A percentile compares a stretch with the other conserved stretches of the same genome.
Evolutionary conservation across 1,140 invertebrate genomes (phyloP).

Genomic region (Philaenus spumarius): DNA sequence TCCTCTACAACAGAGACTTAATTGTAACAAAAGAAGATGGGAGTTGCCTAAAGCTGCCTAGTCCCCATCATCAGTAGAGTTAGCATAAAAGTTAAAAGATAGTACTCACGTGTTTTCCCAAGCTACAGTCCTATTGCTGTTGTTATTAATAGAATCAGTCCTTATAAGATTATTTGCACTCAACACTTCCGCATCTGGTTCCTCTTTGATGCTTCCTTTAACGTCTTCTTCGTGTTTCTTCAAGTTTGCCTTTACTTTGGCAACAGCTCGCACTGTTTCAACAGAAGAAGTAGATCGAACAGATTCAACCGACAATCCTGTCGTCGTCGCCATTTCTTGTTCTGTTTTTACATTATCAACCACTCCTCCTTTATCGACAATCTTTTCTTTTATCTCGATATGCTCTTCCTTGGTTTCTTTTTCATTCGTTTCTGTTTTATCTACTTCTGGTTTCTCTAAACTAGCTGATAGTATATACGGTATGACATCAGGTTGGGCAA

Average conservation of each 20-base stretch:
- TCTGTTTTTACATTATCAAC: background rate
- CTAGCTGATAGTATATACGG: conserved; percentile 14
- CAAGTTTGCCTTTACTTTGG: background rate
- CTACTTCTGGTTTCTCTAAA: conserved; percentile 3
- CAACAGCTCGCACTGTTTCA: conserved; percentile 15
- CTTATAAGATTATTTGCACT: conserved; percentile 21
- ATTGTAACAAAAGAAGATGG: no score
- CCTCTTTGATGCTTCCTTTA: conserved; percentile 8
- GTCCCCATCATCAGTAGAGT: no score
- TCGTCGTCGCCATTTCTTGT: background rate
- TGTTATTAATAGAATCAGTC: background rate
- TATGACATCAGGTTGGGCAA: conserved; percentile 18
- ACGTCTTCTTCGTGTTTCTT: background rate
- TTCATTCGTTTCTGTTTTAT: background rate
- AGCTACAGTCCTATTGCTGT: conserved; percentile 1
- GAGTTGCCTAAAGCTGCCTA: no score
- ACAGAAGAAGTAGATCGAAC: conserved; percentile 13
- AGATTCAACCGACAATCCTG: conserved; percentile 11
- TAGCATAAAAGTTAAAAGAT: no score
- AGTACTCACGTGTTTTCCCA: conserved; percentile 11
- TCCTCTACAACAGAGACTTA: no score
- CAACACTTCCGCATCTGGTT: conserved; percentile 16
- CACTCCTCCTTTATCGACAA: background rate
- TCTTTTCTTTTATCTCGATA: background rate
- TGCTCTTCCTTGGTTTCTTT: conserved; percentile 12